Base-by-base conservation (phyloP, 2,888 invertebrate genomes). In the Trichogramma dendrolimi region DNA sequence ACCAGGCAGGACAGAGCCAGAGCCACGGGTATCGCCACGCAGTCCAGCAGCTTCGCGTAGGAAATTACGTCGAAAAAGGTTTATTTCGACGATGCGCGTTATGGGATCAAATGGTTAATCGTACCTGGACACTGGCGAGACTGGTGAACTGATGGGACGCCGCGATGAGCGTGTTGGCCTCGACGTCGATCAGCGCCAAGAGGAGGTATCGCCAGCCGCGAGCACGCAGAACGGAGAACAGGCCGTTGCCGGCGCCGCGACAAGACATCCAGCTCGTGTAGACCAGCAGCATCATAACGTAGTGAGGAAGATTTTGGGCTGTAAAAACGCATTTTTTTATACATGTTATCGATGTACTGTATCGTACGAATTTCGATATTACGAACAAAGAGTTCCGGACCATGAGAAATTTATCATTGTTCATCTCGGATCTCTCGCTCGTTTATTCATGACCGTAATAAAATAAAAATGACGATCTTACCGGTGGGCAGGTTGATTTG, bases 1-100 rank as follows among this genome's bases (percentile, higher is more conserved):
- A 91, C 87, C 1, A 91, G 83, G 70, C 89, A 90, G 0, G 92
- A 92, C 43, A 93, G 79, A 43, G 86, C 86, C 67, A 93, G 78
- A 4, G 92, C 92, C 7, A 89, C 89, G 0, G 92, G 91, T 60
- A 93, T 91, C 5, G 91, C 91, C 66, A 91, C 90, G 78, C 93
- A 93, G 67, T 92, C 91, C 71, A 94, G 81, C 74, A 94, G 82
- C 88, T 93, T 27, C 27, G 27, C 3, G 2, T 27, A 27, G 85
- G 81, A 87, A 86, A 53, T 27, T 27, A 2, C 27, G 3, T 27
- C 1, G 1, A 14, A 3, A 2, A 27, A 27, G 2, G 2, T 27
- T 27, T 27, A 2, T 27, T 27, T 27, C 14, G 11, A 7, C 1
- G 14, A 44, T 59, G 11, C 8, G 7, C 8, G 27, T 10, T 38